Conservation (phyloP, 2,888 invertebrate species). For the Acanthacorydalis orientalis region DNA sequence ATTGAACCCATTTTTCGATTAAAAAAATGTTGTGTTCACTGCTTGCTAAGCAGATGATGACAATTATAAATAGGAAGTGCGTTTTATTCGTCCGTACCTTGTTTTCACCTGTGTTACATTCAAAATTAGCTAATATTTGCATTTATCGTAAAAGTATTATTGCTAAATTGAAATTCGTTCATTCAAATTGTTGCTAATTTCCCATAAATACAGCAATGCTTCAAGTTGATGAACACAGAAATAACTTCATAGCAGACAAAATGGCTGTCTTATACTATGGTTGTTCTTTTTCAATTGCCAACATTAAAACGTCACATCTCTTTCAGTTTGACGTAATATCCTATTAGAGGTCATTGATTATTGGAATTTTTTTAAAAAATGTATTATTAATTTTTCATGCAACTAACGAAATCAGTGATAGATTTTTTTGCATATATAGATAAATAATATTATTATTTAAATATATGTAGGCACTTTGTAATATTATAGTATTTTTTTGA, state of each 20-base stretch:
- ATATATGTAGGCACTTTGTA: too few species aligned
- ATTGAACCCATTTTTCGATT: slow-evolving; percentile 31
- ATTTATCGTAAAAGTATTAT: slow-evolving; percentile 6
- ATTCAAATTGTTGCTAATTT: slow-evolving; percentile 16
- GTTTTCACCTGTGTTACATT: neutral
- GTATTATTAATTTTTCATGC: too few species aligned
- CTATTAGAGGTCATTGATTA: too few species aligned
- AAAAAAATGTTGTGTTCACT: neutral
- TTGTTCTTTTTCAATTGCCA: too few species aligned
- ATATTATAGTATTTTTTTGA: too few species aligned
- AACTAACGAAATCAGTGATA: too few species aligned
- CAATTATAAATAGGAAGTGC: neutral
- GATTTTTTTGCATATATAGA: too few species aligned
- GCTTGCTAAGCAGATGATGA: slow-evolving; percentile 4
- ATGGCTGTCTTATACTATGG: too few species aligned
- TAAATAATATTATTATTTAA: too few species aligned
- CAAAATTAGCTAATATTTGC: neutral
- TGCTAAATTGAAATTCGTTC: slow-evolving; percentile 9
- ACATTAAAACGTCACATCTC: too few species aligned
- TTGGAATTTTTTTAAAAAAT: too few species aligned
- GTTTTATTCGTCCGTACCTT: neutral
- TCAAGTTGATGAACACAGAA: slow-evolving; percentile 12
- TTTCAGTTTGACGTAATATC: too few species aligned
- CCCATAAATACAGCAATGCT: slow-evolving; percentile 11
- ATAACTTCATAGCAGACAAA: slow-evolving; percentile 20